Evolutionary conservation across 2,888 invertebrate species (phyloP).

Genomic region (Therioaphis trifolii): DNA sequence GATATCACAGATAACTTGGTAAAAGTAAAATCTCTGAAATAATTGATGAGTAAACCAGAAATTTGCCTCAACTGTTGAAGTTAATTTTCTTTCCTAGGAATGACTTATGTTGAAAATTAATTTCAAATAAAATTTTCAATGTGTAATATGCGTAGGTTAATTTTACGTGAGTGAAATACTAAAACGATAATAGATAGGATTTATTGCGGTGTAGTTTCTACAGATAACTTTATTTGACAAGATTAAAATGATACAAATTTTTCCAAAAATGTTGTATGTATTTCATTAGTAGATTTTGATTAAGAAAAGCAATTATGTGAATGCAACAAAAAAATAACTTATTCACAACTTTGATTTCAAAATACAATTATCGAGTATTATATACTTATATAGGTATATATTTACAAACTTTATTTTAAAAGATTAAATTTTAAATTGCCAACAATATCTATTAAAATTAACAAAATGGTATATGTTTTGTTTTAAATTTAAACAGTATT

Average conservation of each 20-base stretch:
- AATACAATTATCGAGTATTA: neutral
- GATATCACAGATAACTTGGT: no score
- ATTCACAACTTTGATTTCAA: neutral
- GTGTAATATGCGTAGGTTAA: neutral
- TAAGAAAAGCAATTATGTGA: conserved; percentile 8
- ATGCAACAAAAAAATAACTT: neutral
- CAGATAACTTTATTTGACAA: neutral
- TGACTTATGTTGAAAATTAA: no score
- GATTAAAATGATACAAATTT: neutral
- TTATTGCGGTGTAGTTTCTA: neutral
- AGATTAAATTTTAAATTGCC: no score
- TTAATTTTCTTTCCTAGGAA: no score
- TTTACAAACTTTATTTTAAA: no score
- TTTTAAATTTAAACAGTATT: no score
- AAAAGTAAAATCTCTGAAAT: no score
- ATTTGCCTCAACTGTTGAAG: no score
- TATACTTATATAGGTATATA: no score
- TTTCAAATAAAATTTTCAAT: neutral
- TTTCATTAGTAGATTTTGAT: neutral
- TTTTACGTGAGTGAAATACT: neutral
- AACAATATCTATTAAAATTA: no score
- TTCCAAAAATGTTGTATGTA: neutral
- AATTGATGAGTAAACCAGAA: no score
- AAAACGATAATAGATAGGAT: neutral
- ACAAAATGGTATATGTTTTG: no score